phyloP scores from a whole-genome alignment of 2,113 vertebrate genomes.

The Labeo rohita region DNA sequence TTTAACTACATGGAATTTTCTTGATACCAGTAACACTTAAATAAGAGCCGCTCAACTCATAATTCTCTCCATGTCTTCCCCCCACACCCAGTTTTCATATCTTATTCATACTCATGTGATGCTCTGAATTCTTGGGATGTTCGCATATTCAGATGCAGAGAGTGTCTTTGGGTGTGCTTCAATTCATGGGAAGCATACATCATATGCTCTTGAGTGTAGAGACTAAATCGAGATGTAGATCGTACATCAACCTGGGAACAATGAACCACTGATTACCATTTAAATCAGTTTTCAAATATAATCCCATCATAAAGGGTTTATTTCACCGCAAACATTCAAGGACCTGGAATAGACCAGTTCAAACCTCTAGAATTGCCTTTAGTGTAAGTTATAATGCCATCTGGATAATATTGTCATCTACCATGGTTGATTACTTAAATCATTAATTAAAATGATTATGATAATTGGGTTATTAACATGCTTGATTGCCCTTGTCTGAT shows the following conservation, averaged over 20 bases:
- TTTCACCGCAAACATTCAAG: not conserved
- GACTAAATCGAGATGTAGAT: not conserved
- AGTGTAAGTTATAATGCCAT: slow-evolving; percentile 30
- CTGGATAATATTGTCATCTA: slow-evolving; percentile 29
- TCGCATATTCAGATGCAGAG: not conserved
- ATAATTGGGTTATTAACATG: slow-evolving; percentile 46
- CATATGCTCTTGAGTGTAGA: not conserved
- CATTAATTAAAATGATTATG: slow-evolving; percentile 34
- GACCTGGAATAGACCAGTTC: not conserved
- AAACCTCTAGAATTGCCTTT: slow-evolving; percentile 14
- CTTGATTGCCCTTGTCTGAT: slow-evolving; percentile 30
- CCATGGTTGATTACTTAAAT: slow-evolving; percentile 15
- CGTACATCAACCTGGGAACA: not conserved
- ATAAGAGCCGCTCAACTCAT: not conserved
- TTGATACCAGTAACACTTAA: not conserved
- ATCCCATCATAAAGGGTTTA: not conserved
- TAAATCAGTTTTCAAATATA: not conserved
- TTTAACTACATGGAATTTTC: not conserved
- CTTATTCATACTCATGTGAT: not conserved
- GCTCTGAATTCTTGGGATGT: not conserved
- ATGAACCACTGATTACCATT: slow-evolving; percentile 12
- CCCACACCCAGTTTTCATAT: not conserved
- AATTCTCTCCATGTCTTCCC: not conserved
- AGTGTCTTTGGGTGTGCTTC: not conserved
- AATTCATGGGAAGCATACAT: not conserved